Evolutionary conservation across 2,888 invertebrate genomes (phyloP).

Genomic region (Danaus chrysippus): DNA sequence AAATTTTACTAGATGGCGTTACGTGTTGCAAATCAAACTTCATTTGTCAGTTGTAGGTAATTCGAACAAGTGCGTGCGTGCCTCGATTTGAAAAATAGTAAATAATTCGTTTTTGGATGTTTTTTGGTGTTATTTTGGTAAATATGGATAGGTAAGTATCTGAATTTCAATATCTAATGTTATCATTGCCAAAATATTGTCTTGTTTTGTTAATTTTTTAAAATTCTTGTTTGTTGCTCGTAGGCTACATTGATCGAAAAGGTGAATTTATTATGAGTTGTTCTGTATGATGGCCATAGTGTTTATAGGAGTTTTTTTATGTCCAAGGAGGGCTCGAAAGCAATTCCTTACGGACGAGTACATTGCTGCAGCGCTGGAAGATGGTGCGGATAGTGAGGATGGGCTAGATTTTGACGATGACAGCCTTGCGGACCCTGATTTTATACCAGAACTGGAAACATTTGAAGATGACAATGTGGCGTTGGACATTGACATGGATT

Average conservation of each 20-base stretch:
- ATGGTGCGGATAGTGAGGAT: conserved; percentile 30
- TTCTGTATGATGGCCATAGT: conserved; percentile 1
- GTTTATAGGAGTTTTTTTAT: conserved; percentile 10
- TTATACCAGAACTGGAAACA: conserved; percentile 19
- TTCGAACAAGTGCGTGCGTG: too few species aligned
- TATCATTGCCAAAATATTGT: too few species aligned
- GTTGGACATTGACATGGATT: conserved; percentile 19
- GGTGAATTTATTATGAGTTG: not conserved
- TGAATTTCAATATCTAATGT: too few species aligned
- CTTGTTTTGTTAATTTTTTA: too few species aligned
- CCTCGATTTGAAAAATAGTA: too few species aligned
- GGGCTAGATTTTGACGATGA: conserved; percentile 28
- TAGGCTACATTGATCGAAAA: conserved; percentile 10
- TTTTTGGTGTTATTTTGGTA: too few species aligned
- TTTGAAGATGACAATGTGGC: conserved; percentile 14
- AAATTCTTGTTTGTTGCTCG: conserved; percentile 19
- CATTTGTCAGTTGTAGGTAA: too few species aligned
- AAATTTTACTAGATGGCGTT: too few species aligned
- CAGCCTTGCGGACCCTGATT: conserved; percentile 28
- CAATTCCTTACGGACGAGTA: conserved; percentile 13
- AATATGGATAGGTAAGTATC: too few species aligned
- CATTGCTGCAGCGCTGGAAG: conserved; percentile 8
- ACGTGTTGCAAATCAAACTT: too few species aligned
- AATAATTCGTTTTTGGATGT: too few species aligned
- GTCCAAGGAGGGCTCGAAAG: conserved; percentile 11